Conservation (phyloP, 2,113 vertebrate genomes). For the Natator depressus region DNA sequence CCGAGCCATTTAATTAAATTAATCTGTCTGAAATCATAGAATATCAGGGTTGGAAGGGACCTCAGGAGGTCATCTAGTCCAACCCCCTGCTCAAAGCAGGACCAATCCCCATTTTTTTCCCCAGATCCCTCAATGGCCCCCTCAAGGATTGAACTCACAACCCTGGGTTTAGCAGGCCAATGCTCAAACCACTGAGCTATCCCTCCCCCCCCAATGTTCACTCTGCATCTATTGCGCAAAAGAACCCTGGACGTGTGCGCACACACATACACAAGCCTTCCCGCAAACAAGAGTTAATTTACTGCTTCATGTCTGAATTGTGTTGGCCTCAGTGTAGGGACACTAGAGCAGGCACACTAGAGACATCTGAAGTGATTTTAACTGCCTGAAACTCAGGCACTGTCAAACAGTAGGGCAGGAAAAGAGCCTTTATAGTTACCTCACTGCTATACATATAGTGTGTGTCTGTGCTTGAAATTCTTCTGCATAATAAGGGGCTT, state of each 20-base stretch:
- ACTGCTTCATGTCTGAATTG: background rate
- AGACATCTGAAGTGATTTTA: background rate
- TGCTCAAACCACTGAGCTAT: no score
- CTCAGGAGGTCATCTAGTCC: no score
- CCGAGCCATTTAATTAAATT: background rate
- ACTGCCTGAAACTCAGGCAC: background rate
- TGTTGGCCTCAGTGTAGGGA: background rate
- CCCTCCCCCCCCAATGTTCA: background rate
- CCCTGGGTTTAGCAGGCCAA: no score
- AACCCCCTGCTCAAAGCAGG: no score
- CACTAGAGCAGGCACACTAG: background rate
- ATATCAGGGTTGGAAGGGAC: no score
- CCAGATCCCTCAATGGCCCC: no score
- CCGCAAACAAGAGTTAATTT: background rate
- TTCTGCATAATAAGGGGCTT: slow-evolving; percentile 28
- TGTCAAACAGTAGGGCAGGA: background rate
- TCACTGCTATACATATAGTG: background rate
- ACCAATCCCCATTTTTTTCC: no score
- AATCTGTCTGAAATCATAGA: background rate
- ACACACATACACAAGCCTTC: background rate
- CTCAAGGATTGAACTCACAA: no score
- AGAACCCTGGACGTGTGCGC: background rate
- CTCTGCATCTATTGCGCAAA: background rate
- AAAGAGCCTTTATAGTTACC: slow-evolving; percentile 8
- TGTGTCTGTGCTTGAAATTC: background rate